These are phyloP conservation scores for Remorina albescens DNA, from an alignment of 2,797 vertebrate genomes.

Conservation along the genomic window DNA sequence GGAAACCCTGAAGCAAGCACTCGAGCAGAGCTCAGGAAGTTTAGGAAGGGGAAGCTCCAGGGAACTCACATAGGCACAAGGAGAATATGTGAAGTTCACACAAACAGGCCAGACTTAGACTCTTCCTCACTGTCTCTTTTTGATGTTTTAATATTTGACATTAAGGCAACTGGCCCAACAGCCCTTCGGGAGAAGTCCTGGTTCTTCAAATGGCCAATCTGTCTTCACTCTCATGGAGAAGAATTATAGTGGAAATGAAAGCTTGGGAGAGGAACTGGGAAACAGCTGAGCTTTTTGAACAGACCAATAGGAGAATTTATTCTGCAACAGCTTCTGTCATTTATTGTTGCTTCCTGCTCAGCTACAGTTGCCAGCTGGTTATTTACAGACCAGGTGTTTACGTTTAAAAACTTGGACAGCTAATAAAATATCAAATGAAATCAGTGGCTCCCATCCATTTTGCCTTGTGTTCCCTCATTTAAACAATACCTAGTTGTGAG, in stretches of 20 bases:
- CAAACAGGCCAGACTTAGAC: no score
- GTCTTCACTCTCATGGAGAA: slow-evolving; percentile 1
- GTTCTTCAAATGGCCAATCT: background rate
- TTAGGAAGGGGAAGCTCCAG: no score
- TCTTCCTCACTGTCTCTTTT: no score
- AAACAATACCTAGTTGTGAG: background rate
- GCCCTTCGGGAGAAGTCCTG: background rate
- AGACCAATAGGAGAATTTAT: background rate
- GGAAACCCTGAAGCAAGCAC: slow-evolving; percentile 1
- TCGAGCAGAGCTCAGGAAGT: no score
- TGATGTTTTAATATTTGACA: background rate
- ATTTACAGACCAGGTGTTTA: background rate
- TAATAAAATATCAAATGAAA: background rate
- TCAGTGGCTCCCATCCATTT: background rate
- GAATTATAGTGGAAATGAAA: background rate
- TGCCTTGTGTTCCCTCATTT: background rate
- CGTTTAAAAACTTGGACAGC: background rate
- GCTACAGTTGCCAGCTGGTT: background rate
- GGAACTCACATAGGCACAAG: no score
- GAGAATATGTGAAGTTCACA: no score
- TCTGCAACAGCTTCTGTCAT: background rate
- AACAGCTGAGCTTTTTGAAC: background rate
- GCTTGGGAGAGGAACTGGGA: background rate
- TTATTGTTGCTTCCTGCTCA: background rate
- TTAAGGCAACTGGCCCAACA: background rate